phyloP scores from a whole-genome alignment of 2,888 invertebrate species.

The Craniophora ligustri region DNA sequence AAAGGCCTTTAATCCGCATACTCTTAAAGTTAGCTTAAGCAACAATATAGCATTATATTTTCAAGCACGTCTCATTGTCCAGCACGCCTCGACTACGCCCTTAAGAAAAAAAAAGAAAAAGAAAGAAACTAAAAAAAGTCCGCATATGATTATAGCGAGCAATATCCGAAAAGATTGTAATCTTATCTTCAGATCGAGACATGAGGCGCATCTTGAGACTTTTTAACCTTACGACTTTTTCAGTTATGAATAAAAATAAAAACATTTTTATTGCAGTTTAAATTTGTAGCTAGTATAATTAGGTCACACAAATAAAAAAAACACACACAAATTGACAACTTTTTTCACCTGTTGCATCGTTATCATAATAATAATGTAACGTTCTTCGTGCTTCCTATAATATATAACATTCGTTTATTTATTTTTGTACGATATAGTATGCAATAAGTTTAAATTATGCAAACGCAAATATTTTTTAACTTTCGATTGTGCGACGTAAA shows the following conservation, averaged over 20 bases:
- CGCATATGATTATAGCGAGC: conserved; percentile 88
- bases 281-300: conserved; percentile 10
- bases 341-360: conserved; percentile 17
- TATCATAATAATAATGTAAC: conserved; percentile 2
- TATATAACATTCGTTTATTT: not conserved
- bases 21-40: conserved; percentile 52
- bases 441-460: not conserved
- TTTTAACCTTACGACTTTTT: conserved; percentile 75
- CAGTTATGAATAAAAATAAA: conserved; percentile 19
- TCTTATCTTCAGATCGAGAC: conserved; percentile 85
- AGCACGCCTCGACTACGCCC: conserved; percentile 76
- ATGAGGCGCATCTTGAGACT: conserved; percentile 73
- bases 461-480: not conserved
- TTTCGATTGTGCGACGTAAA: not conserved
- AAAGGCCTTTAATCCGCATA: conserved; percentile 41
- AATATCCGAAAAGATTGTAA: conserved; percentile 87
- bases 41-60: conserved; percentile 69
- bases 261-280: conserved; percentile 1
- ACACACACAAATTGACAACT: not conserved
- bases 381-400: not conserved
- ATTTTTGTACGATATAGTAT: not conserved
- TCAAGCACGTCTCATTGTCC: conserved; percentile 75
- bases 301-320: conserved; percentile 5
- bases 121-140: conserved; percentile 69
- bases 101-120: conserved; percentile 63